Evolutionary conservation across 2,888 invertebrate species (phyloP).

Genomic region (Ditula angustiorana): DNA sequence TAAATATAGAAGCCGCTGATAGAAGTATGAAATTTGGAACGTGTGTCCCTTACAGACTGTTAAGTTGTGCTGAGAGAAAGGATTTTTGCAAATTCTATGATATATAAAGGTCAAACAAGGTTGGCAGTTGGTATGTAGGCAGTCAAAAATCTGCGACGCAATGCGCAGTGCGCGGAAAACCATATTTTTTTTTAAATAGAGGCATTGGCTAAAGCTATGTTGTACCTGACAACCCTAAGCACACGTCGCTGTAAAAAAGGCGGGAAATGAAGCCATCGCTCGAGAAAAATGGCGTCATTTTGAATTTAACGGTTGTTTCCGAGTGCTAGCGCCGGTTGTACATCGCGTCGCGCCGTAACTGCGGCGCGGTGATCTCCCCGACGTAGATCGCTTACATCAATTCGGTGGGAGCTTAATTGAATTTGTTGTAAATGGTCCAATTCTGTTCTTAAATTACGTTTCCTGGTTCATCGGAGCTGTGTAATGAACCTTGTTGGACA

Average conservation of each 20-base stretch:
- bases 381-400: constrained; percentile 13
- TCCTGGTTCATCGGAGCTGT: neutral
- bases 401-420: constrained; percentile 18
- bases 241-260: constrained; percentile 10
- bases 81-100: no score
- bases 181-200: neutral
- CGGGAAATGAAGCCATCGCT: constrained; percentile 20
- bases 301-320: constrained; percentile 24
- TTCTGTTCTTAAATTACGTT: neutral
- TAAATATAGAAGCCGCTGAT: no score
- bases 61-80: no score
- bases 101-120: no score
- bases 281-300: constrained; percentile 20
- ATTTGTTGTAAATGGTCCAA: constrained; percentile 5
- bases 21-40: no score
- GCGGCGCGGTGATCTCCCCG: neutral
- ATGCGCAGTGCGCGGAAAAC: no score
- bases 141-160: no score
- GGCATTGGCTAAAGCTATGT: neutral
- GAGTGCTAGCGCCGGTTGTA: neutral
- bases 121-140: no score
- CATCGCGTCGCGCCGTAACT: neutral
- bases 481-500: neutral
- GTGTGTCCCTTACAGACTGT: no score
- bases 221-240: constrained; percentile 10